Base-by-base conservation (phyloP, 1,140 invertebrate species). In the Drosophila sp. region DNA sequence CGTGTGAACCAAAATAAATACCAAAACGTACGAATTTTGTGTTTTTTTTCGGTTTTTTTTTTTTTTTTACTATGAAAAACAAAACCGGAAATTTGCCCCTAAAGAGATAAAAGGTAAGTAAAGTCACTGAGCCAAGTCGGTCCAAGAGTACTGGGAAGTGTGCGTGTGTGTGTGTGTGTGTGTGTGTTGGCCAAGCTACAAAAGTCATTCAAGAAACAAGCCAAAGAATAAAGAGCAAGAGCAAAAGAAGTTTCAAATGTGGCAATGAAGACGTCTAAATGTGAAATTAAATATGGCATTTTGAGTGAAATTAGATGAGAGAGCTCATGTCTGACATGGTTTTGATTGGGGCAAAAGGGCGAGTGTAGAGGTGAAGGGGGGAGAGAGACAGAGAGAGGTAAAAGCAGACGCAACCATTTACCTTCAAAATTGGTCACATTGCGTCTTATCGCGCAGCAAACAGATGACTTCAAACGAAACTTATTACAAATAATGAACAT, bases 1-100 rank as follows among this genome's bases (percentile, higher is more conserved):
- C 84, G 84, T 87, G 84, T 87, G 84, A 87, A 87, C 84, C 70
- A 83, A 89, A 87, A 58, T 58, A 32, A 87, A 87, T 87, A 80
- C 84, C 84, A 68, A 89, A 87, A 89, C 84, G 84, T 87, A 87
- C 84, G 56, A 66, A 72, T 55, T 68, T 68, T 38, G 0, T 17
- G 17, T 17, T 61, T 74, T 73, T 75, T 41, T 64, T 76, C n/a
- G n/a, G n/a, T n/a, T 17, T 61, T 74, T 73, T 17, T 61, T 74
- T 73, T 75, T 41, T 64, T 76, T 85, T 87, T 84, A 87, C 83
- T 80, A 84, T 69, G 80, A 89, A 87, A 83, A 68, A 68, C 69
- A 47, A 83, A 87, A 87, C 84, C 84, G 84, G 83, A 87, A 87
- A 89, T 79, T 77, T 71, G 62, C 33, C 67, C 62, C 56, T 25